Percentiles rank a stretch among this genome's conserved stretches.
Conservation (phyloP, 2,113 vertebrate genomes). For the Cyprinodon tularosa region DNA sequence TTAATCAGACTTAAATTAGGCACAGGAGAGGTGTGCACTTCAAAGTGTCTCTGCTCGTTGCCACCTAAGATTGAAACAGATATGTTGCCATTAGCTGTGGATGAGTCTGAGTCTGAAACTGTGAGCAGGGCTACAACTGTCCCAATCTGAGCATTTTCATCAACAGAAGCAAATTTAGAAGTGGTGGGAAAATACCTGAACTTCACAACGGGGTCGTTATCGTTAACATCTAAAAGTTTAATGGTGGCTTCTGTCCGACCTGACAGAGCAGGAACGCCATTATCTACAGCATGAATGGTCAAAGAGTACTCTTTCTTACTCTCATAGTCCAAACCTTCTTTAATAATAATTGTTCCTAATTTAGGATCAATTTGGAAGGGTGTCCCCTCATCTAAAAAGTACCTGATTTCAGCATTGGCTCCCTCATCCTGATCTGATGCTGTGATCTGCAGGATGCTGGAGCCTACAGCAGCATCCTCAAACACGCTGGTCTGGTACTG, state of each 20-base stretch:
- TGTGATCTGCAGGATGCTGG: conserved; percentile 89
- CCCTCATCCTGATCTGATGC: conserved; percentile 94
- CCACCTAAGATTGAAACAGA: conserved; percentile 94
- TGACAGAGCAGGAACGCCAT: conserved; percentile 87
- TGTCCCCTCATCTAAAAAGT: conserved; percentile 86
- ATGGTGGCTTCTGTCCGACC: conserved; percentile 91
- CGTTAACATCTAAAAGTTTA: conserved; percentile 92
- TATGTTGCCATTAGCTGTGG: conserved; percentile 93
- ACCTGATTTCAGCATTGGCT: conserved; percentile 91
- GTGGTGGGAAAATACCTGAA: conserved; percentile 94
- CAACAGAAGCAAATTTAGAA: conserved; percentile 94
- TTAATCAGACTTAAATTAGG: conserved; percentile 97
- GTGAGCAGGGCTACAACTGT: conserved; percentile 95
- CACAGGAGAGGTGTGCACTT: conserved; percentile 95
- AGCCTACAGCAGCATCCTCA: conserved; percentile 89
- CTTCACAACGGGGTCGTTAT: conserved; percentile 95
- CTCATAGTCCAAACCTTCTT: conserved; percentile 91
- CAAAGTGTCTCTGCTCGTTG: conserved; percentile 96
- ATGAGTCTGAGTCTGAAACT: conserved; percentile 92
- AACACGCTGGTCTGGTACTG: conserved; percentile 90
- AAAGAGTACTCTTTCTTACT: conserved; percentile 88
- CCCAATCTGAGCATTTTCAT: conserved; percentile 94
- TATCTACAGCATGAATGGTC: conserved; percentile 90
- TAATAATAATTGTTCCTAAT: conserved; percentile 89
- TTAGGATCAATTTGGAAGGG: conserved; percentile 94